Conservation (phyloP, 2,113 vertebrate genomes). For the Pagrus major region DNA sequence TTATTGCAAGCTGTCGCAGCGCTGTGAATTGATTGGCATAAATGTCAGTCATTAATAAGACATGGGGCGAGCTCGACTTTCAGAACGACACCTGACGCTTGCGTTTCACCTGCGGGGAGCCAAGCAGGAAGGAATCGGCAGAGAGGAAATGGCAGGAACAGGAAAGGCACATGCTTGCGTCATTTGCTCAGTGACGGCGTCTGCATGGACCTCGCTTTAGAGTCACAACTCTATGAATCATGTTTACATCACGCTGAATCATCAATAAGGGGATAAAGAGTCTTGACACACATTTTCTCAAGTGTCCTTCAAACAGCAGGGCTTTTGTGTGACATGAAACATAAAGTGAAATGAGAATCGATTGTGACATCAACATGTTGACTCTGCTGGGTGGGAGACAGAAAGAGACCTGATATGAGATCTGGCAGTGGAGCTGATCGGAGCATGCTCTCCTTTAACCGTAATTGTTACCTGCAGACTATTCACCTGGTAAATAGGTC, state of each 20-base stretch:
- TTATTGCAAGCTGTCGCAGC: conserved; percentile 66
- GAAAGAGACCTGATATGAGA: conserved; percentile 67
- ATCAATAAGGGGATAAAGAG: neutral
- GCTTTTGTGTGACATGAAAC: conserved; percentile 40
- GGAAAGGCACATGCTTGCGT: conserved; percentile 26
- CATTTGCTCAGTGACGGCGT: conserved; percentile 5
- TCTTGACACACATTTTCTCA: conserved; percentile 16
- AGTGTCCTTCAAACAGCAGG: conserved; percentile 48
- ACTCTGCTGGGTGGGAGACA: conserved; percentile 49
- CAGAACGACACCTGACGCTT: conserved; percentile 74
- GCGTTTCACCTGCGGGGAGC: conserved; percentile 63
- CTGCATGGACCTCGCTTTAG: neutral
- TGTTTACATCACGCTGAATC: neutral
- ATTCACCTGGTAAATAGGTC: conserved; percentile 72
- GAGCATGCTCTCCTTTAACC: conserved; percentile 61
- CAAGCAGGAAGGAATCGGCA: conserved; percentile 61
- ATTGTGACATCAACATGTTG: conserved; percentile 47
- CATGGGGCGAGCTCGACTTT: conserved; percentile 79
- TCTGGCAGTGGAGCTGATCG: conserved; percentile 54
- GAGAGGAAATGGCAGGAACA: conserved; percentile 56
- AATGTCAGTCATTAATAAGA: conserved; percentile 83
- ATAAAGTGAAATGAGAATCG: conserved; percentile 19
- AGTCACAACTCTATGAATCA: neutral
- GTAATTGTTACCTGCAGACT: conserved; percentile 74
- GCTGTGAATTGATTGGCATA: conserved; percentile 76